Percentiles rank a stretch among this genome's conserved stretches.
phyloP scores from a whole-genome alignment of 2,888 invertebrate genomes.

The Agriopis leucophaearia region DNA sequence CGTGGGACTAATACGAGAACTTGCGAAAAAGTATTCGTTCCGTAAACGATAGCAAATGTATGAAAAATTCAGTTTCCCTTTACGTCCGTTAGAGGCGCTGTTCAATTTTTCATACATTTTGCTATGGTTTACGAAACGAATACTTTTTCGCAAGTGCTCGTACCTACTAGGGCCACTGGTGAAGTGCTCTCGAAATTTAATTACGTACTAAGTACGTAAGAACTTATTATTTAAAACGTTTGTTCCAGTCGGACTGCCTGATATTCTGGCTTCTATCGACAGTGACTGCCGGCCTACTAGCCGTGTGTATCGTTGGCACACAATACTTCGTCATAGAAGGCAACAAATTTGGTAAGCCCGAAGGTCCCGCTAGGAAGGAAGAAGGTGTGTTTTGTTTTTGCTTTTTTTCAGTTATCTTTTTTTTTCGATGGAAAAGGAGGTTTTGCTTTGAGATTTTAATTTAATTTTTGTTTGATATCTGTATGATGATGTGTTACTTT shows the following conservation, averaged over 20 bases:
- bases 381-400: slow-evolving; percentile 79
- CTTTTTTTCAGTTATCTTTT: slow-evolving; percentile 49
- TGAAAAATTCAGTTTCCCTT: no score
- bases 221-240: background rate
- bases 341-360: slow-evolving; percentile 87
- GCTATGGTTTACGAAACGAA: no score
- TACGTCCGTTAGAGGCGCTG: no score
- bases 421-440: slow-evolving; percentile 7
- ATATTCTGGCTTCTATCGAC: slow-evolving; percentile 89
- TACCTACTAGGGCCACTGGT: no score
- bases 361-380: slow-evolving; percentile 71
- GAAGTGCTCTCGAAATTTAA: no score
- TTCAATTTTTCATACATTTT: no score
- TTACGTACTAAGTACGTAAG: no score
- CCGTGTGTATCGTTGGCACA: slow-evolving; percentile 88
- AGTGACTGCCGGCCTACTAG: slow-evolving; percentile 88
- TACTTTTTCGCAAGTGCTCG: no score
- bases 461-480: background rate
- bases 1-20: no score
- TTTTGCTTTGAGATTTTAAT: slow-evolving; percentile 14
- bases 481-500: background rate
- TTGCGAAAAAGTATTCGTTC: no score
- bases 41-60: no score
- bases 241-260: slow-evolving; percentile 87
- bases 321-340: slow-evolving; percentile 90